These are phyloP conservation scores for Hestina assimilis DNA, from an alignment of 1,140 invertebrate genomes.

Conservation along the genomic window DNA sequence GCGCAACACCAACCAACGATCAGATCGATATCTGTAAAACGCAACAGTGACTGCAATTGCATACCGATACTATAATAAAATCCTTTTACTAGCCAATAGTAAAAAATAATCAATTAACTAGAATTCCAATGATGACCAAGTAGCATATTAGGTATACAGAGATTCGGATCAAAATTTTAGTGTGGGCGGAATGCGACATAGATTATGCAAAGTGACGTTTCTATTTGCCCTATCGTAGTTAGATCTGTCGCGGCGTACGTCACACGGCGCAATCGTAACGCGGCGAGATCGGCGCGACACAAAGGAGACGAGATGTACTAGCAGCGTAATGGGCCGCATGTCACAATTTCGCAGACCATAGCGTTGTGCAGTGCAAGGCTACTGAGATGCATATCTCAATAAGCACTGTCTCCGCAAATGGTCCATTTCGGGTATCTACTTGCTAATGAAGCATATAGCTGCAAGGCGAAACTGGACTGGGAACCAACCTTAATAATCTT, in stretches of 20 bases:
- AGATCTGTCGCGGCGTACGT: conserved; percentile 68
- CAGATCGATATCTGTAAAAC: conserved; percentile 57
- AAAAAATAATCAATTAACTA: conserved; percentile 26
- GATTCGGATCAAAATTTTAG: conserved; percentile 23
- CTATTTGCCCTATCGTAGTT: conserved; percentile 68
- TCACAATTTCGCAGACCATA: conserved; percentile 46
- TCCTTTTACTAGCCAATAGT: conserved; percentile 41
- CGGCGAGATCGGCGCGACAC: conserved; percentile 59
- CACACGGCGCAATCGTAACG: conserved; percentile 51
- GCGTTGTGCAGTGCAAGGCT: conserved; percentile 48
- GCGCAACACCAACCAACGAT: conserved; percentile 51
- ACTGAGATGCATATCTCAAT: conserved; percentile 68
- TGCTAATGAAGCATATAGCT: conserved; percentile 66
- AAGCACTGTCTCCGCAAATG: conserved; percentile 63
- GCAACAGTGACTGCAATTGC: conserved; percentile 54
- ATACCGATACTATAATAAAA: conserved; percentile 66
- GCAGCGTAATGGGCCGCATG: conserved; percentile 60
- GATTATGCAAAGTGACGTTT: conserved; percentile 71
- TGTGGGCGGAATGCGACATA: conserved; percentile 44
- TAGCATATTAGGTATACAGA: conserved; percentile 11
- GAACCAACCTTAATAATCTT: conserved; percentile 51
- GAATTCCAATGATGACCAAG: conserved; percentile 7
- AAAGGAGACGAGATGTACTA: conserved; percentile 69
- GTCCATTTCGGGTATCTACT: conserved; percentile 71
- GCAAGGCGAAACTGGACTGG: conserved; percentile 56